These are phyloP conservation scores for Drosophila malerkotliana DNA, from an alignment of 1,140 invertebrate genomes.

Conservation along the genomic window DNA sequence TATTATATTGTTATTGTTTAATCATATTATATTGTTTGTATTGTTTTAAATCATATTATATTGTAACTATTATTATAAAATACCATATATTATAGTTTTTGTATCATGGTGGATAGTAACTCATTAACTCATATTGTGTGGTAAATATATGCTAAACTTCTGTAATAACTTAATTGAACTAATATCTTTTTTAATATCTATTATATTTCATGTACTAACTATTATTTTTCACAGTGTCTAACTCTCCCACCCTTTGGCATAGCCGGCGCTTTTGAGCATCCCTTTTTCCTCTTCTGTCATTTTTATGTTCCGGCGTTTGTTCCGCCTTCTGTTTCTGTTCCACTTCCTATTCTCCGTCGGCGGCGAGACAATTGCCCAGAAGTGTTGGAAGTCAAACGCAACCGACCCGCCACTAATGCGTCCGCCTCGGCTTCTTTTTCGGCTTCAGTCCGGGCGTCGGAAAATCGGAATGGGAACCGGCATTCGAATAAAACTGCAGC, in stretches of 20 bases:
- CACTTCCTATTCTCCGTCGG: constrained; percentile 45
- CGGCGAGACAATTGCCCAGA: constrained; percentile 74
- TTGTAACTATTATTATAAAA: no score
- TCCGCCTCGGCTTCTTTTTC: constrained; percentile 48
- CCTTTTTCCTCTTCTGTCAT: constrained; percentile 58
- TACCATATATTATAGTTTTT: no score
- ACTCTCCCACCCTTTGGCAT: neutral
- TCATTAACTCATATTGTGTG: no score
- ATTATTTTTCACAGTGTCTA: neutral
- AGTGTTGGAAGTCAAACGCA: constrained; percentile 84
- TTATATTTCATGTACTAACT: neutral
- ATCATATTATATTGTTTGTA: no score
- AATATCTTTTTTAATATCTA: no score
- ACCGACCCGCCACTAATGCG: constrained; percentile 76
- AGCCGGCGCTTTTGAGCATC: constrained; percentile 33
- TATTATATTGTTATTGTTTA: no score
- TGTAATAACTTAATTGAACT: no score
- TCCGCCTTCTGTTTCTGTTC: constrained; percentile 82
- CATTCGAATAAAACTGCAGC: constrained; percentile 34
- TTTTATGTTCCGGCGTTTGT: constrained; percentile 83
- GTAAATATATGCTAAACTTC: no score
- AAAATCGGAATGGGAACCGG: constrained; percentile 7
- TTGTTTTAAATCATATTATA: no score
- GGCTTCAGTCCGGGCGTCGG: constrained; percentile 3
- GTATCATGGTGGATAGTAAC: no score